Evolutionary conservation across 2,113 vertebrate species (phyloP).

Genomic region (Rhinolophus sinicus): DNA sequence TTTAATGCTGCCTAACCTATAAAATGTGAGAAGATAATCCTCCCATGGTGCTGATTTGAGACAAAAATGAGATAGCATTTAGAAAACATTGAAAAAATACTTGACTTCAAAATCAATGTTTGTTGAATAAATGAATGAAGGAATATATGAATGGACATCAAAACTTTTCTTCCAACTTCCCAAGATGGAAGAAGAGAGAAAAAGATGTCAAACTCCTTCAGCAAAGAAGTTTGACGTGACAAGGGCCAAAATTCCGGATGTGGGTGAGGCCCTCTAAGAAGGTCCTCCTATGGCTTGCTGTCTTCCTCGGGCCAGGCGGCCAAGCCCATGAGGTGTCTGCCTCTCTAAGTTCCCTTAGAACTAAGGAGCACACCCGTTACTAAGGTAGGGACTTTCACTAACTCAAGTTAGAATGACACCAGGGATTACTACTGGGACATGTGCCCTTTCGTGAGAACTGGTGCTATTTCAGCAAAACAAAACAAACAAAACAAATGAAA

Average conservation of each 20-base stretch:
- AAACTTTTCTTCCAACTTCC: neutral
- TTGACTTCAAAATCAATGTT: neutral
- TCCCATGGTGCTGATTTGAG: neutral
- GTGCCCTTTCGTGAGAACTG: neutral
- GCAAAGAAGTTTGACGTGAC: neutral
- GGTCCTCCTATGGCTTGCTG: fast-evolving
- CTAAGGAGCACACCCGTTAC: neutral
- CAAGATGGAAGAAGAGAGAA: neutral
- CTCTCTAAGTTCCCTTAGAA: neutral
- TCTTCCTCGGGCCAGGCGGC: neutral
- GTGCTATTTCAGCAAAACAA: neutral
- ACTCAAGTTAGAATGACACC: neutral
- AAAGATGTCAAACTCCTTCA: neutral
- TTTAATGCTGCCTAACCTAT: neutral
- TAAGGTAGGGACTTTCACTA: neutral
- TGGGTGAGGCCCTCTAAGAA: fast-evolving
- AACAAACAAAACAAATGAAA: neutral
- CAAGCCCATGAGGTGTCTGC: neutral
- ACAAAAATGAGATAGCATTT: neutral
- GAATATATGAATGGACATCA: neutral
- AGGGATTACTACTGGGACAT: neutral
- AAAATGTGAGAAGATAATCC: neutral
- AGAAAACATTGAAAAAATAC: neutral
- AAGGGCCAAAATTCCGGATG: neutral
- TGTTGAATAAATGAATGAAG: neutral